Evolutionary conservation across 2,113 vertebrate genomes (phyloP), one percentile per base, ranked within the genome.

Genomic region (Ammodytes dubius): DNA sequence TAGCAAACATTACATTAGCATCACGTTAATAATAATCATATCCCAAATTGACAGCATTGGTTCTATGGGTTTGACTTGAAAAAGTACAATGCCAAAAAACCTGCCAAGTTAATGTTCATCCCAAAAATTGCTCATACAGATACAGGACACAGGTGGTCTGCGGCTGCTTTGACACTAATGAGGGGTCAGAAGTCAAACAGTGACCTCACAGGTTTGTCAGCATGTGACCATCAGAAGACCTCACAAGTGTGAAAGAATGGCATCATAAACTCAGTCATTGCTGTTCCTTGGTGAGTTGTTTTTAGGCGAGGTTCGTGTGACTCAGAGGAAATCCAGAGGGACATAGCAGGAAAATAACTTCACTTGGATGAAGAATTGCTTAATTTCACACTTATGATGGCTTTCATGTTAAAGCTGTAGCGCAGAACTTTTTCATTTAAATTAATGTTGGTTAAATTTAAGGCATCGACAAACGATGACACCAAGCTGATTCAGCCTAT

Each of bases 291-390:
- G 78, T 86, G 84, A 87, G 81, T 69, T 64, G 64, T 82, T 87
- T 84, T 74, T 87, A 88, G 93, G 93, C 79, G 93, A 89, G 88
- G 91, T 73, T 71, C 1, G 7, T 72, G 83, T 93, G 91, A 93
- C 84, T 88, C 86, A 92, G 60, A 77, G 69, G 54, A 80, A 87
- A 57, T 84, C 87, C 81, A 52, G 50, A 78, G 76, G 53, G 80
- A 77, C 17, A n/a, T 35, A 85, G 54, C 66, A 74, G 69, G 54
- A 71, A 81, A 85, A 85, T 71, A 49, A 60, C 46, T 78, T 59
- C 3, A 50, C 43, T 69, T 4, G 37, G 57, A 37, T 61, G 49
- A 75, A 80, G 57, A 81, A 86, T 40, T n/a, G 56, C 49, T 60
- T 50, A 27, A 67, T 78, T 80, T 82, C 57, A 45, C 63, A 66